Percentiles rank a stretch among this genome's conserved stretches.
phyloP scores from a whole-genome alignment of 2,113 vertebrate species.

The Oophaga pumilio region DNA sequence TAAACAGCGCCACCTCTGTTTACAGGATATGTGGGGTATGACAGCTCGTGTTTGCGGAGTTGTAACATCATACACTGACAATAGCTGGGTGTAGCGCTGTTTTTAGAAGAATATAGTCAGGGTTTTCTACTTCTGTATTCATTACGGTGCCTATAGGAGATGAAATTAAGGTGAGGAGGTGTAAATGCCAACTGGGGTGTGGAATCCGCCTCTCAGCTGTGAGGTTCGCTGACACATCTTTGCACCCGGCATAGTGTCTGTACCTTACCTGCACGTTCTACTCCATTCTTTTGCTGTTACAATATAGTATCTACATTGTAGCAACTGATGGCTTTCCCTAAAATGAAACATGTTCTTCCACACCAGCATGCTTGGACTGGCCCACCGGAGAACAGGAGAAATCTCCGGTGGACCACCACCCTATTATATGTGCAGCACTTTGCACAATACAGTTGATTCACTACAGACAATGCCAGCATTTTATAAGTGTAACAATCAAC shows the following conservation, averaged over 20 bases:
- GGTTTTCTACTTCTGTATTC: not conserved
- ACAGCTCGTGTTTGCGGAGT: not conserved
- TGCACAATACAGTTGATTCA: no score
- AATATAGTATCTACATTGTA: not conserved
- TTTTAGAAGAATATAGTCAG: not conserved
- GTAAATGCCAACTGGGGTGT: not conserved
- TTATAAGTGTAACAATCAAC: no score
- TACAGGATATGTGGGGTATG: not conserved
- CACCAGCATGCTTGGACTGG: not conserved
- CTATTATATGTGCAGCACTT: no score
- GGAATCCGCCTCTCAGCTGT: no score
- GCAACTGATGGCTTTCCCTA: not conserved
- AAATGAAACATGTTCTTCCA: not conserved
- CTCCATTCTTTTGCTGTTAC: not conserved
- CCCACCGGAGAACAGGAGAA: no score
- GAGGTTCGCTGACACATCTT: not conserved
- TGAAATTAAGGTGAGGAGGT: no score
- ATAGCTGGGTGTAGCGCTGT: not conserved
- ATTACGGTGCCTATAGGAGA: not conserved
- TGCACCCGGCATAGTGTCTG: not conserved
- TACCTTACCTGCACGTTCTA: not conserved
- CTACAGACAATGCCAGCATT: no score
- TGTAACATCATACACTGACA: no score
- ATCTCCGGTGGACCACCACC: no score
- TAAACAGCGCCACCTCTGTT: not conserved